Conservation (phyloP, 2,888 invertebrate species). For the Gastracanthus pulcherrimus region DNA sequence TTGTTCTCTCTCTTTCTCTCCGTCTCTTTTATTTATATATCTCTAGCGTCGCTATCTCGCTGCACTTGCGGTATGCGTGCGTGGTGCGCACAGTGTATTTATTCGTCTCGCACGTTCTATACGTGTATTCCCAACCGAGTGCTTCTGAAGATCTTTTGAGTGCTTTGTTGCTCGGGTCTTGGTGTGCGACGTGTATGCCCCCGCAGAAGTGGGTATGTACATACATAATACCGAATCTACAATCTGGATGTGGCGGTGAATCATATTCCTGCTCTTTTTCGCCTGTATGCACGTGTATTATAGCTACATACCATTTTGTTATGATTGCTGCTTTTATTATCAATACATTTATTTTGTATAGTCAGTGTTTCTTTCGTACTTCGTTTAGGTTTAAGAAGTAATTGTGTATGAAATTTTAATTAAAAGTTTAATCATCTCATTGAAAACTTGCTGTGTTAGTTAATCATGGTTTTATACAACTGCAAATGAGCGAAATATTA, state of each 20-base stretch:
- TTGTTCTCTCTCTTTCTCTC: neutral
- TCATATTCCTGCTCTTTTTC: neutral
- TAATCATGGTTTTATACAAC: too few relatives aligned
- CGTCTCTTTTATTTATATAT: neutral
- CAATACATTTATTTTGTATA: too few relatives aligned
- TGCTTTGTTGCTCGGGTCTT: neutral
- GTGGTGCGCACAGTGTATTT: neutral
- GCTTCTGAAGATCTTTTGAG: neutral
- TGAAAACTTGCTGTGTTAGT: too few relatives aligned
- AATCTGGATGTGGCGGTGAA: constrained; percentile 22
- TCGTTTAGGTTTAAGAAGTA: too few relatives aligned
- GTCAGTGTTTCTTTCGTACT: too few relatives aligned
- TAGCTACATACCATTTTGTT: neutral
- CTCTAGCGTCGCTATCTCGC: neutral
- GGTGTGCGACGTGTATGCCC: neutral
- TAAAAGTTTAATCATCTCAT: too few relatives aligned
- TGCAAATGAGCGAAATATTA: too few relatives aligned
- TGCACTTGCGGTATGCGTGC: too few relatives aligned
- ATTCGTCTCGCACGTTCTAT: neutral
- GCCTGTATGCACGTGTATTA: neutral
- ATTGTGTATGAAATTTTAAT: too few relatives aligned
- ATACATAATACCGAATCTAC: constrained; percentile 16
- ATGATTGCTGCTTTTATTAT: too few relatives aligned
- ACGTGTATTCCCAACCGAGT: neutral
- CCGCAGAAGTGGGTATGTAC: too few relatives aligned